Evolutionary conservation across 2,888 invertebrate genomes (phyloP).

Genomic region (Drosophila anomelani): DNA sequence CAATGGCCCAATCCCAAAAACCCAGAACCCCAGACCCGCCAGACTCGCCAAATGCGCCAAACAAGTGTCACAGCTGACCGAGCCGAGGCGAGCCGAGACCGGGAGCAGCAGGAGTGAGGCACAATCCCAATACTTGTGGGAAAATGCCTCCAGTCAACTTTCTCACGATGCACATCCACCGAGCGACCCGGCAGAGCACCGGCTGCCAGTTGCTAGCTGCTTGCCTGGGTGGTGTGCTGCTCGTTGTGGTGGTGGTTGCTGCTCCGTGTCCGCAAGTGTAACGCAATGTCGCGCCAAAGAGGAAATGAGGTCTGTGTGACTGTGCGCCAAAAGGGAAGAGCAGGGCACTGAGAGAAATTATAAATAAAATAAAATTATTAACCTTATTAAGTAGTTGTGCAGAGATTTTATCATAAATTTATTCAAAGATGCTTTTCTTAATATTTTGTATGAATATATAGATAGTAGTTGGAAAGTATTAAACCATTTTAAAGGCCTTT

Average conservation of each 20-base stretch:
- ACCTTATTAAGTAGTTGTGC: neutral
- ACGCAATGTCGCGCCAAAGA: constrained; percentile 80
- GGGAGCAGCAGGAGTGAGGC: constrained; percentile 52
- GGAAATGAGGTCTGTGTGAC: constrained; percentile 79
- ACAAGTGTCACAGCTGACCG: constrained; percentile 76
- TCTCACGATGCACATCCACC: constrained; percentile 84
- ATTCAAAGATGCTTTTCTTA: neutral
- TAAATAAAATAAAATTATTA: no score
- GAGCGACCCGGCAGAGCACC: constrained; percentile 58
- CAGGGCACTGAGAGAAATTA: constrained; percentile 38
- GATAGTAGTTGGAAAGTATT: neutral
- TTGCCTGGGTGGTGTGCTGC: constrained; percentile 57
- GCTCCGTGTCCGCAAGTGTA: constrained; percentile 62
- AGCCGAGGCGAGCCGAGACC: constrained; percentile 40
- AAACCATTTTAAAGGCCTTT: neutral
- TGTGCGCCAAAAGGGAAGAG: constrained; percentile 63
- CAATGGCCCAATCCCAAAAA: constrained; percentile 60
- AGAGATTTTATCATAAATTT: neutral
- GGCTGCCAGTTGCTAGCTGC: constrained; percentile 55
- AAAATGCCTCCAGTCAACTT: constrained; percentile 84
- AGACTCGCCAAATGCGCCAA: constrained; percentile 49
- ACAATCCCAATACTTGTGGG: constrained; percentile 83
- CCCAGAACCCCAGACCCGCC: constrained; percentile 23
- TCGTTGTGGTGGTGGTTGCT: constrained; percentile 59
- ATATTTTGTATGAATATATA: no score